These are phyloP conservation scores for Scaeva pyrastri DNA, from an alignment of 2,888 invertebrate genomes.

Conservation along the genomic window DNA sequence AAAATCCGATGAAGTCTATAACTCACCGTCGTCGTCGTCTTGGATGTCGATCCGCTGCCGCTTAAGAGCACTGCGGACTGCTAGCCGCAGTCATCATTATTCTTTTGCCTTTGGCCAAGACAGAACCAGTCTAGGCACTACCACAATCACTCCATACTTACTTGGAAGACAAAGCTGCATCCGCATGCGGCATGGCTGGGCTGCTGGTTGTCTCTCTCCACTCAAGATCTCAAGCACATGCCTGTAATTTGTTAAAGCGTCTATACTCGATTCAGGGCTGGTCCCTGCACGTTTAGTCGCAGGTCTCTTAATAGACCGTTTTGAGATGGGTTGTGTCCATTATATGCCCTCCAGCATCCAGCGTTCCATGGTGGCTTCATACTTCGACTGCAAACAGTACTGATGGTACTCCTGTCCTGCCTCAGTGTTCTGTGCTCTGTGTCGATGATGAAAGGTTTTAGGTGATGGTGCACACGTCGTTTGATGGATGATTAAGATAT, in stretches of 20 bases:
- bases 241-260: conserved; percentile 72
- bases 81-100: conserved; percentile 67
- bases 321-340: conserved; percentile 37
- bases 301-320: conserved; percentile 74
- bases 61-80: conserved; percentile 41
- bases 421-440: no score
- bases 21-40: conserved; percentile 47
- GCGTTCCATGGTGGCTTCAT: no score
- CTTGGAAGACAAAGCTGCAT: background rate
- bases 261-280: conserved; percentile 40
- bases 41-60: conserved; percentile 12
- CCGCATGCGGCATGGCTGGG: background rate
- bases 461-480: conserved; percentile 65
- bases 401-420: background rate
- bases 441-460: conserved; percentile 64
- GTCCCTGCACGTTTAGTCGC: conserved; percentile 74
- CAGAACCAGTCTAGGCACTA: background rate
- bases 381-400: background rate
- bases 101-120: conserved; percentile 43
- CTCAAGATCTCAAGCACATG: conserved; percentile 74
- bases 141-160: background rate
- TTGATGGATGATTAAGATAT: conserved; percentile 73
- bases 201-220: conserved; percentile 5
- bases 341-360: conserved; percentile 1
- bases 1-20: conserved; percentile 61